phyloP scores from a whole-genome alignment of 2,888 invertebrate species.

The Lathronympha strigana region DNA sequence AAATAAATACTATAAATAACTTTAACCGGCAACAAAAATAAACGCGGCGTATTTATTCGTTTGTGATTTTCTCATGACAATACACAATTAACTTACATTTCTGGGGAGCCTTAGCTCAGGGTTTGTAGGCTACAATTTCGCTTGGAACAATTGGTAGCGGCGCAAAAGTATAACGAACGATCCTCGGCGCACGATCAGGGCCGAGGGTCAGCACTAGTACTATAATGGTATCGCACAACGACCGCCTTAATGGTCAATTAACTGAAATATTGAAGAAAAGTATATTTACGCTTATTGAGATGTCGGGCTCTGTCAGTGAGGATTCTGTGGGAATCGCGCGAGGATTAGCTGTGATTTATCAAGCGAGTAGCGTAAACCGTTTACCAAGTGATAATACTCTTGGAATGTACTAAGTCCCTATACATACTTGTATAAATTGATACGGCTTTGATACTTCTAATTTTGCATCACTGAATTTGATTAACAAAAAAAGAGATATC shows the following conservation, averaged over 20 bases:
- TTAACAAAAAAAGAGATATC: too few relatives aligned
- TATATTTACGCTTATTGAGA: slow-evolving; percentile 41
- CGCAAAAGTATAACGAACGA: slow-evolving; percentile 70
- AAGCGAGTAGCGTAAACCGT: not conserved
- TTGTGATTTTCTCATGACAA: slow-evolving; percentile 58
- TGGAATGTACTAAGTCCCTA: not conserved
- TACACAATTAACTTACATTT: slow-evolving; percentile 56
- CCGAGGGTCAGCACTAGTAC: slow-evolving; percentile 63
- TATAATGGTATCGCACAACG: slow-evolving; percentile 49
- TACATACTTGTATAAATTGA: not conserved
- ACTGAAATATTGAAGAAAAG: slow-evolving; percentile 41
- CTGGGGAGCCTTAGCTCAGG: slow-evolving; percentile 55
- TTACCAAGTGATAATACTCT: not conserved
- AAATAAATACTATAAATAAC: slow-evolving; percentile 24
- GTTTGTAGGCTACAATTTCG: slow-evolving; percentile 58
- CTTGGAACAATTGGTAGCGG: slow-evolving; percentile 70
- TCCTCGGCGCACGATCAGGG: slow-evolving; percentile 62
- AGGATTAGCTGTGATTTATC: slow-evolving; percentile 5
- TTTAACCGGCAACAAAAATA: slow-evolving; percentile 31
- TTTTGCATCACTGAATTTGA: too few relatives aligned
- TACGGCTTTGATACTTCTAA: not conserved
- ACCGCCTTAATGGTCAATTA: slow-evolving; percentile 44
- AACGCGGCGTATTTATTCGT: slow-evolving; percentile 35
- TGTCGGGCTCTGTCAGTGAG: slow-evolving; percentile 30
- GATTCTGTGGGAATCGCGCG: slow-evolving; percentile 31